Base-by-base conservation (phyloP, 1,140 invertebrate species). In the Pseudomyrmex dendroicus region DNA sequence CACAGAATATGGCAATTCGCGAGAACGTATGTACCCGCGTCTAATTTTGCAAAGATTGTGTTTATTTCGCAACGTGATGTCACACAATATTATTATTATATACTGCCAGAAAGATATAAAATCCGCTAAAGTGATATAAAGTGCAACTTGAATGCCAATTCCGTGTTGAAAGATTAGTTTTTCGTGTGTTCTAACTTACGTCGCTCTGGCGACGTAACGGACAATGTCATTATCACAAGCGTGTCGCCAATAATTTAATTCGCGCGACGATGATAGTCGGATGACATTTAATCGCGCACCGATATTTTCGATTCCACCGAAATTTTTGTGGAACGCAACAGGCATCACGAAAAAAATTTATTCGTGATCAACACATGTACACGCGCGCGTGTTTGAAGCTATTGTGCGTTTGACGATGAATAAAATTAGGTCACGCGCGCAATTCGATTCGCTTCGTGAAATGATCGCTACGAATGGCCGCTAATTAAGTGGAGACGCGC, bases 241-340 rank as follows among this genome's bases (percentile, higher is more conserved):
- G 22, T 25, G 22, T 66, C 1, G 13, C 48, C 10, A 3, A 20
- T 76, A 54, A 57, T 70, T 15, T 20, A 35, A 68, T 68, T 78
- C 35, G 63, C 35, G 2, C 73, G 3, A 64, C 46, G 59, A 52
- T 66, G 68, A 13, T 25, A 2, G 50, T 67, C 13, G 35, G 13
- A 13, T 25, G 63, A 56, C n/a, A 25, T 25, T 25, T 25, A 4
- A 25, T 25, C 35, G 50, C 35, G 63, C 25, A 9, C 8, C 59
- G 22, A 10, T 59, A 46, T 12, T 68, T 59, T 3, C 35, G 25
- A 22, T 13, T 35, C 35, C 35, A 35, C 13, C 10, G 10, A 15
- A 68, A 25, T 15, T 78, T 56, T 68, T 57, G 56, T n/a, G 57
- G 64, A 70, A 70, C 35, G 44, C 64, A 59, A 70, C 50, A 46